Base-by-base conservation (phyloP, 2,113 vertebrate genomes). In the Corapipo altera region DNA sequence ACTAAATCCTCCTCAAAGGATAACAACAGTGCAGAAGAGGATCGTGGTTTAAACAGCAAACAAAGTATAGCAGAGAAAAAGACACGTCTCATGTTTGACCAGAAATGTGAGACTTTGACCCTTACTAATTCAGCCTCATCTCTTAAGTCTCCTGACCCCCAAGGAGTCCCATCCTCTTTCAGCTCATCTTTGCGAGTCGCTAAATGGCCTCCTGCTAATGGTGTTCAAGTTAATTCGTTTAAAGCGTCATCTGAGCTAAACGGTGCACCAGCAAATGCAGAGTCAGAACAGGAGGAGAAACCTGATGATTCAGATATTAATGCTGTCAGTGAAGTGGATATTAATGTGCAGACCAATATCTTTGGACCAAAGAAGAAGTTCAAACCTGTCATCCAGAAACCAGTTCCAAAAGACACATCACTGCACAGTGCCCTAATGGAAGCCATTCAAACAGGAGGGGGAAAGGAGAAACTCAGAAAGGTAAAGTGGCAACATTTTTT, bases 321-420 rank as follows among this genome's bases (percentile, higher is more conserved):
- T 26, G 46, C 16, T 91, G 5, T 70, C 13, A 28, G 30, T 8
- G 96, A 96, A 17, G 15, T 94, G 52, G 95, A 98, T 8, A 62
- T 65, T 44, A 48, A 62, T 6, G 43, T 85, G 30, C 93, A 95
- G 26, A 77, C 95, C 72, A 97, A 96, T 54, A 91, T 99, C 84
- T 99, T 99, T 22, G 99, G 99, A 51, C 98, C 99, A 23, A 98
- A 99, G 91, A 99, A 98, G 89, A 99, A 98, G 94, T 99, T 99
- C 96, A 98, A 97, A 62, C 98, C 99, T 11, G 96, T 99, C 8
- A 46, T 98, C 78, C 98, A 97, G 88, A 99, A 97, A 95, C 98
- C 98, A 8, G 54, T 98, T 69, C 98, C 98, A 27, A 99, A 98
- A 95, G 99, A 99, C 26, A 98, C 97, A 0, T 98, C 98, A 12